phyloP scores from a whole-genome alignment of 2,797 vertebrate genomes.

The Lacerta viridis region DNA sequence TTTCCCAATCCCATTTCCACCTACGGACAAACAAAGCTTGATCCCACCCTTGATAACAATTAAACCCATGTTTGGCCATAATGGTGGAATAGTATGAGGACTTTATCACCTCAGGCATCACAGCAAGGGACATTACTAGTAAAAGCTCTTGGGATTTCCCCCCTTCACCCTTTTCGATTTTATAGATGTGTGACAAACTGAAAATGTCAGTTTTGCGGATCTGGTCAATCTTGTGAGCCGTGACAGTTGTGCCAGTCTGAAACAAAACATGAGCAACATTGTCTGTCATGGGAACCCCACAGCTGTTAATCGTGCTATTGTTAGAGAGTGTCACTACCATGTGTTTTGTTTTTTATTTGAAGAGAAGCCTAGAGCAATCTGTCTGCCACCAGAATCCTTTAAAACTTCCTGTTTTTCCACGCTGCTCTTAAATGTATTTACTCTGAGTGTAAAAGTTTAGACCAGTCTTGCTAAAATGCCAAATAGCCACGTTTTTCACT shows the following conservation, averaged over 20 bases:
- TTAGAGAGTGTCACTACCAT: constrained; percentile 78
- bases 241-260: constrained; percentile 83
- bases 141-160: constrained; percentile 65
- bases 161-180: constrained; percentile 53
- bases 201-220: constrained; percentile 69
- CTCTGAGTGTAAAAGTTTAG: constrained; percentile 20
- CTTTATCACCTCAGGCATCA: constrained; percentile 64
- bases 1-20: background rate
- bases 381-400: constrained; percentile 74
- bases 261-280: constrained; percentile 83
- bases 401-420: constrained; percentile 49
- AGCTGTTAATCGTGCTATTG: constrained; percentile 89
- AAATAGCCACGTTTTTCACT: background rate
- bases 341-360: constrained; percentile 68
- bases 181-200: constrained; percentile 64
- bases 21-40: constrained; percentile 62
- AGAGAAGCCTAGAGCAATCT: constrained; percentile 60
- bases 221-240: constrained; percentile 85
- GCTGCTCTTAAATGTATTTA: constrained; percentile 42
- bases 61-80: constrained; percentile 71
- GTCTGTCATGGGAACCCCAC: constrained; percentile 89
- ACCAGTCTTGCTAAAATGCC: background rate
- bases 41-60: constrained; percentile 76
- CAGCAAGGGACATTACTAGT: constrained; percentile 42
- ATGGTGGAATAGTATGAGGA: constrained; percentile 57